Evolutionary conservation across 1,140 invertebrate species (phyloP).

Genomic region (Nasonia longicornis): DNA sequence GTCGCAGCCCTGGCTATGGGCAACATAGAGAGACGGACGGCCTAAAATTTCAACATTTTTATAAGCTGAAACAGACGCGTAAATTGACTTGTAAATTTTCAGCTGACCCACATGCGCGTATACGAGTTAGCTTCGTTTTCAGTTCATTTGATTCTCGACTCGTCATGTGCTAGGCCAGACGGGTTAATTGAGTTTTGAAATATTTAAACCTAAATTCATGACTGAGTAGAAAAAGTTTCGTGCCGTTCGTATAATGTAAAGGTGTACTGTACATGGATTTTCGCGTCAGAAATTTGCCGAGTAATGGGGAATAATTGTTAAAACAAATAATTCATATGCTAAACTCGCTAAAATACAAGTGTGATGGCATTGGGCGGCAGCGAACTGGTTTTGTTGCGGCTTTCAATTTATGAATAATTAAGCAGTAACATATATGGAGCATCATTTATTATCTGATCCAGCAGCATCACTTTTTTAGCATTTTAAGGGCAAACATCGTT

Average conservation of each 20-base stretch:
- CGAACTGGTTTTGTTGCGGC: too few relatives aligned
- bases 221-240: neutral
- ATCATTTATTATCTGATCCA: too few relatives aligned
- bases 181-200: constrained; percentile 9
- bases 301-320: too few relatives aligned
- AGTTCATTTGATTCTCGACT: neutral
- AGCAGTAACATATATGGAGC: too few relatives aligned
- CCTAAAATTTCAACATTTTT: neutral
- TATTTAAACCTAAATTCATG: neutral
- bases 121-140: neutral
- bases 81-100: neutral
- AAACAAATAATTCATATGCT: too few relatives aligned
- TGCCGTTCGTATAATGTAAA: neutral
- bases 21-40: neutral
- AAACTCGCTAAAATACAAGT: too few relatives aligned
- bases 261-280: too few relatives aligned
- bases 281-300: too few relatives aligned
- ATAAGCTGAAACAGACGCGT: neutral
- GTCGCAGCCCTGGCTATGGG: neutral
- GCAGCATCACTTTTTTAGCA: too few relatives aligned
- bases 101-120: neutral
- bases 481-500: too few relatives aligned
- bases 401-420: too few relatives aligned
- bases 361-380: too few relatives aligned
- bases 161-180: neutral